These are phyloP conservation scores for Drosophila obscura DNA, from an alignment of 1,140 invertebrate genomes.

Conservation along the genomic window DNA sequence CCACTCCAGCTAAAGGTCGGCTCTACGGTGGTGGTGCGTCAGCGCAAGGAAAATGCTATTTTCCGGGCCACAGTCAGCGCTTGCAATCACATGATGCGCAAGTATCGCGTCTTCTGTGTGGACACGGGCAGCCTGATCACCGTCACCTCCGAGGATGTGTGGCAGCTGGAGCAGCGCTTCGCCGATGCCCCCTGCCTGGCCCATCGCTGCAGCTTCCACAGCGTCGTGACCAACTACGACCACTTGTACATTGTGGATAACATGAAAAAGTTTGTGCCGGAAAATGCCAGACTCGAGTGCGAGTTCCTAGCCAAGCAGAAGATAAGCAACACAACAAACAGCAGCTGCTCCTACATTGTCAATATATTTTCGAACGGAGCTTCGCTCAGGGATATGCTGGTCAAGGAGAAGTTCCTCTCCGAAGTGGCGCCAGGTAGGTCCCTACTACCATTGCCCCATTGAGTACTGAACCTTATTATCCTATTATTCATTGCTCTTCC, in stretches of 20 bases:
- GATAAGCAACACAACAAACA: slow-evolving; percentile 13
- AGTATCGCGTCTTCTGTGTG: slow-evolving; percentile 88
- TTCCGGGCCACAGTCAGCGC: slow-evolving; percentile 88
- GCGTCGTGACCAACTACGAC: slow-evolving; percentile 85
- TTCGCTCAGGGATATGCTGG: slow-evolving; percentile 59
- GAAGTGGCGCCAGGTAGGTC: slow-evolving; percentile 61
- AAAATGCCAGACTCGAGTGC: slow-evolving; percentile 66
- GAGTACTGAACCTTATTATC: background rate
- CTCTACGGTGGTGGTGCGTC: slow-evolving; percentile 87
- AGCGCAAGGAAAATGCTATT: slow-evolving; percentile 88
- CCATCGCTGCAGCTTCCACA: slow-evolving; percentile 87
- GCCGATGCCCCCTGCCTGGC: slow-evolving; percentile 89
- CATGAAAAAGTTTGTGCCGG: slow-evolving; percentile 84
- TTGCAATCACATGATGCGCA: slow-evolving; percentile 84
- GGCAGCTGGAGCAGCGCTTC: slow-evolving; percentile 87
- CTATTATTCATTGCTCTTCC: background rate
- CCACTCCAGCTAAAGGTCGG: slow-evolving; percentile 84
- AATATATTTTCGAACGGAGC: slow-evolving; percentile 69
- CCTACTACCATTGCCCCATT: too few species aligned
- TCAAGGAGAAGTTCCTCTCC: slow-evolving; percentile 62
- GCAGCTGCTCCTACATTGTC: slow-evolving; percentile 45
- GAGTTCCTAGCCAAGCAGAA: slow-evolving; percentile 61
- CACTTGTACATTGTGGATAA: slow-evolving; percentile 86
- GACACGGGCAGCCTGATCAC: slow-evolving; percentile 90
- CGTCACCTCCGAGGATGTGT: slow-evolving; percentile 87